These are phyloP conservation scores for Lepidochrysops patricia DNA, from an alignment of 2,888 invertebrate species.

Conservation along the genomic window DNA sequence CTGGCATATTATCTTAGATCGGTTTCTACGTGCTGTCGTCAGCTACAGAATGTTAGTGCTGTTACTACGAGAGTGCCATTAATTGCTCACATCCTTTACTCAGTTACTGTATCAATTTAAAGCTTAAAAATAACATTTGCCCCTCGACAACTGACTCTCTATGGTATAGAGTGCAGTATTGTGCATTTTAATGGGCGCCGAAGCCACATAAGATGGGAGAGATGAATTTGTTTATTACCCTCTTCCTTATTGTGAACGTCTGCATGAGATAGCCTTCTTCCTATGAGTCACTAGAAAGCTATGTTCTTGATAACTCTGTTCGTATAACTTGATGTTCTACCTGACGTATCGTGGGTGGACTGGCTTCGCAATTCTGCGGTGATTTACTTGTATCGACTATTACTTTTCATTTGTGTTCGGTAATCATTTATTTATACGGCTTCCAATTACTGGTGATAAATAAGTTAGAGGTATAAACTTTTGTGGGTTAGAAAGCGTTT, in stretches of 20 bases:
- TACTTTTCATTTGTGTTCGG: constrained; percentile 11
- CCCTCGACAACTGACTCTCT: constrained; percentile 49
- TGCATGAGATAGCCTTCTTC: constrained; percentile 71
- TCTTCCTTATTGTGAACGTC: constrained; percentile 74
- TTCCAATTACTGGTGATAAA: not conserved
- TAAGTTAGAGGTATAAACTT: not conserved
- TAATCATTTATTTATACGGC: not conserved
- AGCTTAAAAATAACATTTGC: constrained; percentile 62
- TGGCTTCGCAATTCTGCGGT: constrained; percentile 23
- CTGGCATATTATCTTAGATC: constrained; percentile 18
- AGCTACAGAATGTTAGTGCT: constrained; percentile 25
- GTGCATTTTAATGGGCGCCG: constrained; percentile 67
- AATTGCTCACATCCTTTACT: constrained; percentile 69
- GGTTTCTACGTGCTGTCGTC: constrained; percentile 21
- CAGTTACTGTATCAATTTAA: constrained; percentile 69
- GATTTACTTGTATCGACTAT: constrained; percentile 12
- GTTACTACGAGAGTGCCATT: constrained; percentile 53
- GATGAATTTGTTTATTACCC: constrained; percentile 74
- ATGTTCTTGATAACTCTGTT: constrained; percentile 65
- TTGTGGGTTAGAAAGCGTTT: not conserved
- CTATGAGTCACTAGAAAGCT: constrained; percentile 73
- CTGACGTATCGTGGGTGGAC: constrained; percentile 45
- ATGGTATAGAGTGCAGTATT: constrained; percentile 70
- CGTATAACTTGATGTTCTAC: constrained; percentile 47
- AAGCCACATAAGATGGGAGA: constrained; percentile 70